Percentiles rank a stretch among this genome's conserved stretches.
phyloP scores from a whole-genome alignment of 2,888 invertebrate species.

The Malacosoma neustria region DNA sequence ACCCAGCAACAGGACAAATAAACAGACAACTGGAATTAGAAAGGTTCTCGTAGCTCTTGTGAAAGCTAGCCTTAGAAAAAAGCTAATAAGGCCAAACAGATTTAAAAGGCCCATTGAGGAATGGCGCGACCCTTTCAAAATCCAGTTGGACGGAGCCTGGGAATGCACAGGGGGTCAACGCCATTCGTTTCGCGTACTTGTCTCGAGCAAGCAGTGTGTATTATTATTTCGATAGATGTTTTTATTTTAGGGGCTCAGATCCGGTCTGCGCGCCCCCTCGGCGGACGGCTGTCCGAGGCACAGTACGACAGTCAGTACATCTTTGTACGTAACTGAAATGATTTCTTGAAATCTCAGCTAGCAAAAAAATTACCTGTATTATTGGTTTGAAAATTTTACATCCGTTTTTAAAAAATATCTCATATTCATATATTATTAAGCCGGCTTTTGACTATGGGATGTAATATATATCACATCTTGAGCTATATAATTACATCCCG shows the following conservation, averaged over 20 bases:
- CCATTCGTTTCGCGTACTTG: conserved; percentile 70
- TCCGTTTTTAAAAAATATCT: too few species aligned
- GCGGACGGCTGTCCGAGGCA: conserved; percentile 39
- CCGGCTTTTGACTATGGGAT: too few species aligned
- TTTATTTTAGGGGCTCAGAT: conserved; percentile 72
- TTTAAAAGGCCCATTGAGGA: conserved; percentile 60
- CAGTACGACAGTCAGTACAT: too few species aligned
- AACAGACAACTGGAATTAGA: background rate
- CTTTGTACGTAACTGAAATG: too few species aligned
- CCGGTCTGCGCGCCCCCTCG: conserved; percentile 70
- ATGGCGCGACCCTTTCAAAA: conserved; percentile 60
- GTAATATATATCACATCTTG: too few species aligned
- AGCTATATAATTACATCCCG: too few species aligned
- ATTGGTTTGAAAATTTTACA: too few species aligned
- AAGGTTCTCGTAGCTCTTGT: conserved; percentile 31
- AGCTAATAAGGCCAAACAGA: conserved; percentile 63
- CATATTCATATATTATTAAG: too few species aligned
- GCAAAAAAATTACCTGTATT: too few species aligned
- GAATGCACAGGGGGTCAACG: conserved; percentile 72
- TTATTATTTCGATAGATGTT: conserved; percentile 74
- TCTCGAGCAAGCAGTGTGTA: conserved; percentile 64
- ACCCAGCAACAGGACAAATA: background rate
- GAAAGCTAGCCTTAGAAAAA: conserved; percentile 60
- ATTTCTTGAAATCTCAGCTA: too few species aligned
- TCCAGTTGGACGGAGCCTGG: conserved; percentile 65